A percentile compares a stretch with the other conserved stretches of the same genome.
These are phyloP conservation scores for Philotrypesis tridentata DNA, from an alignment of 1,140 invertebrate genomes.

Conservation along the genomic window DNA sequence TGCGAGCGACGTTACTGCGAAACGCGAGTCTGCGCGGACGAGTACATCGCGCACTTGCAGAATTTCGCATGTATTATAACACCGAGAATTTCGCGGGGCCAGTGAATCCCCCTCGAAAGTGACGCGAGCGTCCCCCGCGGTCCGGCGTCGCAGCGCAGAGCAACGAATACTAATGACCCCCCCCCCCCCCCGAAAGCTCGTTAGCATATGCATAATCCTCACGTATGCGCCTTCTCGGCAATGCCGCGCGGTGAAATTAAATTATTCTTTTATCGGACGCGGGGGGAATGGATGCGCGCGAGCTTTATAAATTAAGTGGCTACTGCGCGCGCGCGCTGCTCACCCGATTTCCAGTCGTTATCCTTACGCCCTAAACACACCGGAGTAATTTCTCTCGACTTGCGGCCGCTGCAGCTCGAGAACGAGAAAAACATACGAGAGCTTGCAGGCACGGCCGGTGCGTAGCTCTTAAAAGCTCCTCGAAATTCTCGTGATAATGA, in stretches of 20 bases:
- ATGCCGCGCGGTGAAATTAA: not conserved
- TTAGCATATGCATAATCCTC: slow-evolving; percentile 10
- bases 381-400: not conserved
- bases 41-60: no score
- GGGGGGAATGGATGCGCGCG: no score
- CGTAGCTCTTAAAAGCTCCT: not conserved
- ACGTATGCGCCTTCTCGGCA: not conserved
- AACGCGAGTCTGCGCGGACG: no score
- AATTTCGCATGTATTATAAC: no score
- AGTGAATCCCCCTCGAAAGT: not conserved
- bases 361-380: no score
- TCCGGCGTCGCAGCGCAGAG: no score
- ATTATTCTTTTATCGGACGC: not conserved
- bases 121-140: not conserved
- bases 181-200: not conserved
- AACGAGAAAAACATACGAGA: not conserved
- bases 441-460: no score
- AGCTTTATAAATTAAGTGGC: no score
- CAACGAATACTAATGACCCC: slow-evolving; percentile 19
- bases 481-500: slow-evolving; percentile 26
- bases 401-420: not conserved
- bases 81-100: no score
- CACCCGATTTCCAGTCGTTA: no score
- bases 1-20: no score
- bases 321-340: no score